Conservation (phyloP, 2,888 invertebrate species). For the Alentia gelatinosa region DNA sequence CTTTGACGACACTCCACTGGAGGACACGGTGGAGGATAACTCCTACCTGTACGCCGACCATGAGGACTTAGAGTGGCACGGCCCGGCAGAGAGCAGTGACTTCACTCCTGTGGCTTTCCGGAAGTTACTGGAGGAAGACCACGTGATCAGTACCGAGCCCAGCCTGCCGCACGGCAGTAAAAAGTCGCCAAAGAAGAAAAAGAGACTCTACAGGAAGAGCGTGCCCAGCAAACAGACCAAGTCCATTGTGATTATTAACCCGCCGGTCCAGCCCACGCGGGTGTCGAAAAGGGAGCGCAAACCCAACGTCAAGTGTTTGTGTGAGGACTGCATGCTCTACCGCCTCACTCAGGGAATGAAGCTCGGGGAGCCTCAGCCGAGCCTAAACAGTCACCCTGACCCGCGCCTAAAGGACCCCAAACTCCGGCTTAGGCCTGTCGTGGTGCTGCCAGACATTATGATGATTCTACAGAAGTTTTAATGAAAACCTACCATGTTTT, state of each 20-base stretch:
- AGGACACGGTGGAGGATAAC: slow-evolving; percentile 10
- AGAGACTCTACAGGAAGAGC: background rate
- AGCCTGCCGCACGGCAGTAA: background rate
- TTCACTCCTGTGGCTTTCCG: background rate
- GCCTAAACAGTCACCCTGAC: background rate
- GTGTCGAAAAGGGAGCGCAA: background rate
- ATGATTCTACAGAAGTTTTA: background rate
- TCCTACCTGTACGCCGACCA: background rate
- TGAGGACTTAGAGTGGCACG: background rate
- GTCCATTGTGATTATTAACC: background rate
- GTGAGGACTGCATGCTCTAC: background rate
- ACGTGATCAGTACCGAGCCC: background rate
- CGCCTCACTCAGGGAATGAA: background rate
- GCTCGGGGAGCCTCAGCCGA: background rate
- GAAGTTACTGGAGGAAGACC: background rate
- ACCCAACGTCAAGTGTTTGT: background rate
- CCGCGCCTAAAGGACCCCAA: background rate
- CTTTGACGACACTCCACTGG: background rate
- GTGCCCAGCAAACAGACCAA: background rate
- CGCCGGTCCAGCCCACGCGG: background rate
- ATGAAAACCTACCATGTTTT: too few relatives aligned
- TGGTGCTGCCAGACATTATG: background rate
- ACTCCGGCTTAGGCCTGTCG: background rate
- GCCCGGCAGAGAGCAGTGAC: background rate
- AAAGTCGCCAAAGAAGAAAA: background rate